Percentiles rank a stretch among this genome's conserved stretches.
Evolutionary conservation across 2,113 vertebrate species (phyloP).

Genomic region (Microcebus ravelobensis): DNA sequence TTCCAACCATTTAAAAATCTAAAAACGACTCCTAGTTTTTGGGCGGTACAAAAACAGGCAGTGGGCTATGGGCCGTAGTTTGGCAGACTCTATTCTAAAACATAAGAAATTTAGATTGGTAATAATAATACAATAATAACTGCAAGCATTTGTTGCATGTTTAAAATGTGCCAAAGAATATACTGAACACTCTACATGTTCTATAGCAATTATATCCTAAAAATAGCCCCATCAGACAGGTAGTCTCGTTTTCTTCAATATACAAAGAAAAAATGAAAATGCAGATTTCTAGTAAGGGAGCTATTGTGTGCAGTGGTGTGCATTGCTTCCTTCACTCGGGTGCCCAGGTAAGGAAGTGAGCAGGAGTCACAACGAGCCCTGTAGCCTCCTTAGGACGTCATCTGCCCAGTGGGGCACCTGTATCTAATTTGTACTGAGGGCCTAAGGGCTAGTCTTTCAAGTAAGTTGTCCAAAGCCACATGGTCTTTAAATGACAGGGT

Average conservation of each 20-base stretch:
- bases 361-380: background rate
- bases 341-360: background rate
- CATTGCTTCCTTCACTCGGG: background rate
- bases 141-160: background rate
- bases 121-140: background rate
- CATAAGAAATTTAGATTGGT: background rate
- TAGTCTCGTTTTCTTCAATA: background rate
- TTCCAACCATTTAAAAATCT: background rate
- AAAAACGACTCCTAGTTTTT: background rate
- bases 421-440: background rate
- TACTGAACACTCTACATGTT: background rate
- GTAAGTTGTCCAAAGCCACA: background rate
- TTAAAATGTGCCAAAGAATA: background rate
- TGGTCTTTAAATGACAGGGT: background rate
- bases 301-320: too few species aligned
- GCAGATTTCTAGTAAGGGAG: background rate
- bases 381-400: background rate
- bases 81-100: background rate
- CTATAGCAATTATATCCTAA: conserved; percentile 19
- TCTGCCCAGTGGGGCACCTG: background rate
- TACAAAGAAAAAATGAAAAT: conserved; percentile 17
- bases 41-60: background rate
- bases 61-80: background rate
- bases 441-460: background rate
- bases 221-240: background rate